phyloP scores from a whole-genome alignment of 2,113 vertebrate genomes.

The Perccottus glenii region DNA sequence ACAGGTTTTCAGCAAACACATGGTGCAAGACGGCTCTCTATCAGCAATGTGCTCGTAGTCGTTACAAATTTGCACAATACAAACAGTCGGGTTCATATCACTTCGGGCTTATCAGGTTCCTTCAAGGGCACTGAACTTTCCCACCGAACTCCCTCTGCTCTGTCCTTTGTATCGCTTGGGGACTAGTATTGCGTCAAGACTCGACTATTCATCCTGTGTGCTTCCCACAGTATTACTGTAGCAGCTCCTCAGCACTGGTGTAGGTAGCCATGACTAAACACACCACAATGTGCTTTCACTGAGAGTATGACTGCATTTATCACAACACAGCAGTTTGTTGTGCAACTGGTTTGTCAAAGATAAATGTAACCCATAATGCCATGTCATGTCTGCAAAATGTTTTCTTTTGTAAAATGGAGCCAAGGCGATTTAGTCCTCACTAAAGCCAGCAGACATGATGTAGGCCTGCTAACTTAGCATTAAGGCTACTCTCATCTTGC shows the following conservation, averaged over 20 bases:
- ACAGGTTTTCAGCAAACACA: constrained; percentile 47
- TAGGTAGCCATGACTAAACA: constrained; percentile 48
- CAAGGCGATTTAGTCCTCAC: not conserved
- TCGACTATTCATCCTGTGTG: constrained; percentile 32
- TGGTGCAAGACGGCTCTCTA: constrained; percentile 39
- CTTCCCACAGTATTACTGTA: constrained; percentile 58
- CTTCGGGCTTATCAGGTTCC: constrained; percentile 67
- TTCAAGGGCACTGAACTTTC: constrained; percentile 75
- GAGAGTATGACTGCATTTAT: constrained; percentile 36
- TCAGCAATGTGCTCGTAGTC: constrained; percentile 44
- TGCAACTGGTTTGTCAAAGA: constrained; percentile 59
- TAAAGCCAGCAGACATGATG: not conserved
- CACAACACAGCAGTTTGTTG: constrained; percentile 24
- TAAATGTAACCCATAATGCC: constrained; percentile 25
- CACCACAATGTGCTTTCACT: constrained; percentile 32
- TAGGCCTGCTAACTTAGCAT: not conserved
- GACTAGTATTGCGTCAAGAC: constrained; percentile 52
- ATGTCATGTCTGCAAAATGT: not conserved
- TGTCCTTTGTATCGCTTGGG: constrained; percentile 30
- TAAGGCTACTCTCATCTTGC: not conserved
- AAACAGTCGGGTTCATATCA: constrained; percentile 58
- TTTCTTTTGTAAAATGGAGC: not conserved
- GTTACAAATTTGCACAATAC: constrained; percentile 66
- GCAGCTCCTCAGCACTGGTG: constrained; percentile 15
- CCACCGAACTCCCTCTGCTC: constrained; percentile 54